A percentile compares a stretch with the other conserved stretches of the same genome.
phyloP scores from a whole-genome alignment of 2,797 vertebrate species.

The Micromesistius poutassou region DNA sequence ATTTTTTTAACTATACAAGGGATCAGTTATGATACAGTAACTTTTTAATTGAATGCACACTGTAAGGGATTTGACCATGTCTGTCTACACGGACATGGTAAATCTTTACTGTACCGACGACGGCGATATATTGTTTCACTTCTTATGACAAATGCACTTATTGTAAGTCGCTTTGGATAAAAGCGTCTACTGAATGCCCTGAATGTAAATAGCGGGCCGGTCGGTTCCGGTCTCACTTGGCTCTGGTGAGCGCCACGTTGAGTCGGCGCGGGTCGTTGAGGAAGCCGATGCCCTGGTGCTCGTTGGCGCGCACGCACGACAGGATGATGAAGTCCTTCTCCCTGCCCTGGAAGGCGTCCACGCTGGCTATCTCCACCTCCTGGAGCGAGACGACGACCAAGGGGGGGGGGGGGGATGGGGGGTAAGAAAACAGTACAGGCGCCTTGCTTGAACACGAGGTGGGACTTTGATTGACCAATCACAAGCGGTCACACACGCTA shows the following conservation, averaged over 20 bases:
- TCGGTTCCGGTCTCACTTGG: constrained; percentile 73
- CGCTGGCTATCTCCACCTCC: constrained; percentile 98
- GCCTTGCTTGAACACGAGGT: background rate
- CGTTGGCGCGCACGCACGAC: constrained; percentile 95
- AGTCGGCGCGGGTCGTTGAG: constrained; percentile 94
- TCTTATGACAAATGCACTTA: too few species aligned
- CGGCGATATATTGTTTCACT: too few species aligned
- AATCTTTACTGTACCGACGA: too few species aligned
- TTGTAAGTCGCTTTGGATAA: too few species aligned
- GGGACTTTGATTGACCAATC: background rate
- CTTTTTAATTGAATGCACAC: too few species aligned
- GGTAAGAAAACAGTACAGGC: background rate
- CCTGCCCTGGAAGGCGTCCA: constrained; percentile 96
- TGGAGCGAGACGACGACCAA: constrained; percentile 42
- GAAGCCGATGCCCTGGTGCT: constrained; percentile 98
- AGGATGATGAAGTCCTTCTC: constrained; percentile 99
- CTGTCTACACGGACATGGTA: too few species aligned
- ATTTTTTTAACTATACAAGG: too few species aligned
- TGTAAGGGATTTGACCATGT: too few species aligned
- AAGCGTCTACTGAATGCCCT: too few species aligned
- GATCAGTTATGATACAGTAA: too few species aligned
- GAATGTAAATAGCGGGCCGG: too few species aligned
- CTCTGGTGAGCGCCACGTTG: constrained; percentile 95
- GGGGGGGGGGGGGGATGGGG: too few species aligned
- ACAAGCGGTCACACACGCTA: background rate